Base-by-base conservation (phyloP, 2,888 invertebrate genomes). In the Celastrina argiolus region DNA sequence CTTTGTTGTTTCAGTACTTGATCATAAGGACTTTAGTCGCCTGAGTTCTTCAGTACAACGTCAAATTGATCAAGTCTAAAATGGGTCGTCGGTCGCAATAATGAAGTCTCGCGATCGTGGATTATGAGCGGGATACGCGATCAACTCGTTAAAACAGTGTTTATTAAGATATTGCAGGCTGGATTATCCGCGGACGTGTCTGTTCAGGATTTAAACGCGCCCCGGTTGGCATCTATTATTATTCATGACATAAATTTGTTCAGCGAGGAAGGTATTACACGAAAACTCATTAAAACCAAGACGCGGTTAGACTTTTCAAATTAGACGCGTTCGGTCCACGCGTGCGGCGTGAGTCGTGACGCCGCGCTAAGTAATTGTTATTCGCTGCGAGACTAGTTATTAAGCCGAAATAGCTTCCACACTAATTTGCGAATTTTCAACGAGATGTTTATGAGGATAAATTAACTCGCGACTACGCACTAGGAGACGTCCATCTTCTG, bases 181-280 rank as follows among this genome's bases (percentile, higher is more conserved):
- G 79, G 87, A 85, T 88, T 87, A 88, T 84, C 82, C 74, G 73
- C 75, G 78, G 83, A 83, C 87, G 86, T 85, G 85, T 84, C 82
- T 83, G 80, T 80, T 79, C 76, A 79, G 82, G 87, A 87, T 88
- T 88, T 87, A 84, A 87, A 85, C 85, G 85, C 79, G 84, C 80
- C 81, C 83, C 81, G 81, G 81, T 85, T 82, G 84, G 76, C 84
- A 75, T 82, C 83, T 86, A 85, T 88, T 88, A 88, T 88, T 88
- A 88, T 90, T 89, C 89, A 90, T 88, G 88, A 87, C 88, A 87
- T 87, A 88, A 89, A 90, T 89, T 88, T 87, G 84, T 83, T 82
- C 80, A 75, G 82, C 83, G 81, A 82, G 84, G 85, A 83, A 86
- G 85, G 87, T 84, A 87, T 88, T 89, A 88, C 85, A 83, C 83